Evolutionary conservation across 2,113 vertebrate species (phyloP), one percentile per base, ranked within the genome.

Genomic region (Cyanoderma ruficeps): DNA sequence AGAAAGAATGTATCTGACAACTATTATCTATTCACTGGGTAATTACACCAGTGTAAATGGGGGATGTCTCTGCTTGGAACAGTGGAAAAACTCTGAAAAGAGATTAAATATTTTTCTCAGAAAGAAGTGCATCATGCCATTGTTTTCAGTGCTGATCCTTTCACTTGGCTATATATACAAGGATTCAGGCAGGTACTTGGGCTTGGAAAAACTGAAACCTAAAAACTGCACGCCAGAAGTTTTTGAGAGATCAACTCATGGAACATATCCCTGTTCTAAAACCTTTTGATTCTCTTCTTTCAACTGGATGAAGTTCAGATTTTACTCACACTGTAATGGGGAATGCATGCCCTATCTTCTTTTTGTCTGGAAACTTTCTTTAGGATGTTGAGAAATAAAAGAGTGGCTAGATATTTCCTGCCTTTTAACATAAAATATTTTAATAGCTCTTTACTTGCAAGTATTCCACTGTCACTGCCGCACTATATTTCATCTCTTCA

Each of bases 361-460:
- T 92, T 75, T 53, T 76, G 2, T 39, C 27, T 61, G 20, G 37
- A 92, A 83, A 61, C 22, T 33, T 89, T 47, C 22, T 77, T 24
- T 12, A 57, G 5, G 11, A 21, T 13, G 11, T 13, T 25, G 37
- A 59, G 61, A 91, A 87, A 70, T 28, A n/a, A 70, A 87, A 59
- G 1, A 53, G 24, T 35, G 4, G 5, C 7, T 71, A 4, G 8
- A 6, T 71, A 37, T 87, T 69, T 92, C 37, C 56, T 83, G 22
- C 10, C 27, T 89, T 25, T 47, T 74, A 77, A 75, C 14, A 39
- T 16, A 9, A 96, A 72, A 60, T 81, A 82, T 86, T 92, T 71
- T 68, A 76, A 53, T 47, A 89, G 50, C 15, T 83, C 84, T 82
- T 94, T 84, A 92, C 33, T 89, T 89, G 39, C n/a, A 93, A 72